These are phyloP conservation scores for Epinephelus lanceolatus DNA, from an alignment of 2,113 vertebrate genomes.

Conservation along the genomic window DNA sequence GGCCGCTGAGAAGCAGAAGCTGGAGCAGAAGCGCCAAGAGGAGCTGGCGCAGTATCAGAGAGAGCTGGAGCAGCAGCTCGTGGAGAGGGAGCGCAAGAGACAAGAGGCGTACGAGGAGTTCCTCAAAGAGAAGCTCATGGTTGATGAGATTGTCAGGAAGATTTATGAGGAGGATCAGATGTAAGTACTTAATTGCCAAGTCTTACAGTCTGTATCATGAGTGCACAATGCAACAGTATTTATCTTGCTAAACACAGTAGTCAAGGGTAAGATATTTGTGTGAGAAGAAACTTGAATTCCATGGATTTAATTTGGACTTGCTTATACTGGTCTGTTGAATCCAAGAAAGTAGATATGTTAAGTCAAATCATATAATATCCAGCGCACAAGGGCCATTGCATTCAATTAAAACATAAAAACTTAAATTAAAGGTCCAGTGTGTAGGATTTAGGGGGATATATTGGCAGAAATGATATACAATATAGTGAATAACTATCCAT, in stretches of 20 bases:
- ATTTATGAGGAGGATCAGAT: conserved; percentile 93
- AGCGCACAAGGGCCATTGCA: too few species aligned
- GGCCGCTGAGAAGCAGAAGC: conserved; percentile 78
- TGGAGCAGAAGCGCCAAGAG: conserved; percentile 80
- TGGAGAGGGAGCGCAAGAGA: conserved; percentile 88
- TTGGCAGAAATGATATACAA: too few species aligned
- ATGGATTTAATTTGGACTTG: too few species aligned
- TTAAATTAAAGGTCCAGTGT: too few species aligned
- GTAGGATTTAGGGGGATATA: too few species aligned
- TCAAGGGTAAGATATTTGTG: background rate
- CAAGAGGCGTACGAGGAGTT: conserved; percentile 91
- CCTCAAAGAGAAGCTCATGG: conserved; percentile 92
- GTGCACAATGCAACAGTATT: too few species aligned
- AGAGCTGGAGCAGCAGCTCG: conserved; percentile 90
- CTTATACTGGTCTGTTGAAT: too few species aligned
- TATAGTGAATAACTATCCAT: too few species aligned
- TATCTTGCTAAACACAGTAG: background rate
- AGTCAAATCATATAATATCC: too few species aligned
- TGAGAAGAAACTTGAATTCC: background rate
- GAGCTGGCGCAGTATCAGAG: conserved; percentile 84
- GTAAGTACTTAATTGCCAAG: conserved; percentile 79
- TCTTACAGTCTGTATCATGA: background rate
- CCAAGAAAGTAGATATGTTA: too few species aligned
- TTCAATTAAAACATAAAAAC: too few species aligned
- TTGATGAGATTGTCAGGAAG: conserved; percentile 93